These are phyloP conservation scores for Lathronympha strigana DNA, from an alignment of 2,888 invertebrate genomes.

Conservation along the genomic window DNA sequence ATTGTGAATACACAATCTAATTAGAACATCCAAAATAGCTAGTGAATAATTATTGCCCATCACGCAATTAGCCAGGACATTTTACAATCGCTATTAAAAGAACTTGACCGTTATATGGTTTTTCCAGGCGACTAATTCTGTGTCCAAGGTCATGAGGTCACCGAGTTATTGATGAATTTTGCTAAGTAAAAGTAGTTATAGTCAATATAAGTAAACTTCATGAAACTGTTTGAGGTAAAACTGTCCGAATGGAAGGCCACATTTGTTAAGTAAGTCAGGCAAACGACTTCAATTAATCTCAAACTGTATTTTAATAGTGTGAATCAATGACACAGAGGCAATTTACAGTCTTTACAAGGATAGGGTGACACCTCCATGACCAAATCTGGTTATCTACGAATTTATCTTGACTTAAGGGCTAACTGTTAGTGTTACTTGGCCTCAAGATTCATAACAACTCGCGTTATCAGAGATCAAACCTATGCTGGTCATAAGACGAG, in stretches of 20 bases:
- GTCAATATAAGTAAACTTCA: background rate
- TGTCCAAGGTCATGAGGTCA: background rate
- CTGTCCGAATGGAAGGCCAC: background rate
- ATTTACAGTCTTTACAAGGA: conserved; percentile 1
- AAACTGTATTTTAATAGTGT: background rate
- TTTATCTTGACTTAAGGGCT: background rate
- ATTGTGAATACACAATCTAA: too few species aligned
- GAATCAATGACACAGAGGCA: conserved; percentile 18
- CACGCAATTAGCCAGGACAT: background rate
- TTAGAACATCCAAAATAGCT: too few species aligned
- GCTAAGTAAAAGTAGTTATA: background rate
- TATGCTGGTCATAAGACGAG: background rate
- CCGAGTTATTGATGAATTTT: background rate
- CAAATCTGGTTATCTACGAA: conserved; percentile 37
- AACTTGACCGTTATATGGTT: background rate
- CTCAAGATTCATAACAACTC: background rate
- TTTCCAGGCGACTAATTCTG: background rate
- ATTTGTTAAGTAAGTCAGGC: background rate
- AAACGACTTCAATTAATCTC: conserved; percentile 7
- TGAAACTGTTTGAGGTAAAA: background rate
- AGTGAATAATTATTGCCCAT: too few species aligned
- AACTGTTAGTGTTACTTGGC: background rate
- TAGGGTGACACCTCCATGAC: conserved; percentile 44
- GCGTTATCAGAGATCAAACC: background rate
- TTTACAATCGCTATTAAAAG: background rate